Conservation (phyloP, 2,113 vertebrate species). For the Gracilinanus agilis region DNA sequence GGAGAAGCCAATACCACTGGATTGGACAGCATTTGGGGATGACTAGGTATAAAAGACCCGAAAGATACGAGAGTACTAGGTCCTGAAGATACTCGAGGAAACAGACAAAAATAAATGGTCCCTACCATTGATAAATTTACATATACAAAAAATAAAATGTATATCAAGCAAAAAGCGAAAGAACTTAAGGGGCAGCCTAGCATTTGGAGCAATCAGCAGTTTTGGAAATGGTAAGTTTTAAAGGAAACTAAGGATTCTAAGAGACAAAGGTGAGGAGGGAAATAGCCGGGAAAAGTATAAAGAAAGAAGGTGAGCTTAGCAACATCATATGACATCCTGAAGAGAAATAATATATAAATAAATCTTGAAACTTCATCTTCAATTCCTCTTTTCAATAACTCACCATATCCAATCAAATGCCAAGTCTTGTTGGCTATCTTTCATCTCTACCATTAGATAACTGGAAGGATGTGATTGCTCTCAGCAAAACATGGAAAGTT, state of each 20-base stretch:
- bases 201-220: neutral
- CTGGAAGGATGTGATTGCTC: too few relatives aligned
- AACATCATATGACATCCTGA: neutral
- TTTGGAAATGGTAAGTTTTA: neutral
- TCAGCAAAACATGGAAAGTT: neutral
- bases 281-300: neutral
- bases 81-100: neutral
- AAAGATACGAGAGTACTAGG: neutral
- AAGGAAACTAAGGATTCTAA: neutral
- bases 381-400: too few relatives aligned
- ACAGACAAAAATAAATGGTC: neutral
- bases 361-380: neutral
- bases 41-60: neutral
- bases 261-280: neutral
- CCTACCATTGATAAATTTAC: neutral
- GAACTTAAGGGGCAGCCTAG: neutral
- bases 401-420: too few relatives aligned
- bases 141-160: neutral
- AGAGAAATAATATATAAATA: neutral
- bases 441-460: too few relatives aligned
- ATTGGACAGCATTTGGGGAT: neutral
- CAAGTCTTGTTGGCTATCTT: too few relatives aligned
- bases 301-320: neutral
- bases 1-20: neutral
- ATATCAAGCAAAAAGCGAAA: neutral